phyloP scores from a whole-genome alignment of 2,113 vertebrate species.

The Petroica traversi region DNA sequence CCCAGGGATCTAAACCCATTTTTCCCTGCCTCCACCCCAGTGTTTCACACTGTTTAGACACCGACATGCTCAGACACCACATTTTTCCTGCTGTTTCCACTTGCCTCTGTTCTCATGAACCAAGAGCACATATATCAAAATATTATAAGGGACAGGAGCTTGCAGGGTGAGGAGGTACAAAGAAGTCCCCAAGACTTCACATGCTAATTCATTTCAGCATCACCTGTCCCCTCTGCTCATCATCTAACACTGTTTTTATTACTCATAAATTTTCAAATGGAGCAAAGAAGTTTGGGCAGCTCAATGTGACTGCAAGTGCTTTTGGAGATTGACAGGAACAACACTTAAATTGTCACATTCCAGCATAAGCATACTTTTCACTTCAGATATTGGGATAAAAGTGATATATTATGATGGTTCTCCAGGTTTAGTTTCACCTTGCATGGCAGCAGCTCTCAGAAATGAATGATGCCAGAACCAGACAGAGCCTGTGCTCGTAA shows the following conservation, averaged over 20 bases:
- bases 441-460: neutral
- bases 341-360: slow-evolving; percentile 12
- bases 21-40: neutral
- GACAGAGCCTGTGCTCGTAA: slow-evolving; percentile 22
- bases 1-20: neutral
- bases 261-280: neutral
- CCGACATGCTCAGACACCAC: neutral
- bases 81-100: neutral
- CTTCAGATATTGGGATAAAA: neutral
- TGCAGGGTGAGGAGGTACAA: neutral
- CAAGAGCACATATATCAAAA: neutral
- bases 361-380: neutral
- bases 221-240: neutral
- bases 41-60: neutral
- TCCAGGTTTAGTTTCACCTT: slow-evolving; percentile 9
- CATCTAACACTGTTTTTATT: neutral
- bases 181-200: neutral
- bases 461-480: slow-evolving; percentile 38
- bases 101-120: neutral
- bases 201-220: neutral
- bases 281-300: neutral
- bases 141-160: neutral
- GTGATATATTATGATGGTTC: neutral
- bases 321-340: slow-evolving; percentile 34
- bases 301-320: neutral